Base-by-base conservation (phyloP, 2,797 vertebrate genomes). In the Lagodon rhomboides region DNA sequence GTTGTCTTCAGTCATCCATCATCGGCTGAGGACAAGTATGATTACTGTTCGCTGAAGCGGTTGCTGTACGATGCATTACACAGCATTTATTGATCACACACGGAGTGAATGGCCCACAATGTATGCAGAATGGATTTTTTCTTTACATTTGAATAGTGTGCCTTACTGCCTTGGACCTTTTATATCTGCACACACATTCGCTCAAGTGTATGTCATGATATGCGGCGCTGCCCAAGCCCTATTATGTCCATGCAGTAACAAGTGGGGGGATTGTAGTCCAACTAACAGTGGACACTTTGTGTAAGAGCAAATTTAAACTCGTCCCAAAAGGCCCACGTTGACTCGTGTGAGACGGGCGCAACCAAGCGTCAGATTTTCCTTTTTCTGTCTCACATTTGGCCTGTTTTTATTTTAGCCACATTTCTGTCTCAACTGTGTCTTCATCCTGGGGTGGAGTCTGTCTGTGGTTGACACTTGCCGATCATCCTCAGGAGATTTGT, bases 11-110 rank as follows among this genome's bases (percentile, higher is more conserved):
- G 58, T 72, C 44, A 80, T 77, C 55, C 22, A 75, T 87, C 22
- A 75, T 87, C 5, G n/a, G 84, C 56, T 53, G 30, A 49, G 63
- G 53, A 82, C 56, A 18, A 79, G 22, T 11, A 58, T 44, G 43
- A 43, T 65, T 74, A 73, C 80, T 82, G 59, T 87, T 25, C 23
- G 12, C 58, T 68, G 66, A 73, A 65, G 60, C 62, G 47, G 60
- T 77, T 63, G n/a, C 71, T 68, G 15, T 72, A 41, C 75, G 54
- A 72, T 76, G 34, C 47, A 41, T 68, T 79, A 72, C 84, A 65
- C 67, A 63, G 58, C 55, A 58, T 74, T 53, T 87, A 92, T 92
- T 82, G 90, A 91, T 91, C 75, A 30, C 5, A 34, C 43, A n/a
- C 50, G 47, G 65, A 62, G 59, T 77, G 66, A 82, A 81, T 79